These are phyloP conservation scores for Colinus virginianus DNA, from an alignment of 2,113 vertebrate genomes.

Conservation along the genomic window DNA sequence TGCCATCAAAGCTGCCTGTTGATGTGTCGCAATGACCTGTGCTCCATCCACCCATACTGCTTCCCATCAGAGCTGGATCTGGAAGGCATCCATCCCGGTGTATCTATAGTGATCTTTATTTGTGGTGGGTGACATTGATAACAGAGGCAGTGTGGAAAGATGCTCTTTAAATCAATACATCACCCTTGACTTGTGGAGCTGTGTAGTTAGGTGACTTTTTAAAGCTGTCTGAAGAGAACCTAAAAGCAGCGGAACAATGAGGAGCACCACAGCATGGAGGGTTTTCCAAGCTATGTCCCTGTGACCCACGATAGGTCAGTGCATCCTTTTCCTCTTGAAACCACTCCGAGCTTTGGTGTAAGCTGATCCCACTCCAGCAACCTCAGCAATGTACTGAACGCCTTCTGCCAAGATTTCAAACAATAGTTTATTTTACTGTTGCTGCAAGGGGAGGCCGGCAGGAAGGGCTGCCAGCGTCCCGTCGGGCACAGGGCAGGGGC, in stretches of 20 bases:
- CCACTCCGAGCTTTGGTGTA: not conserved
- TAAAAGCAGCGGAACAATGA: not conserved
- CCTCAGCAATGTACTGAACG: not conserved
- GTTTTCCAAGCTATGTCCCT: not conserved
- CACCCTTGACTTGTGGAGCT: not conserved
- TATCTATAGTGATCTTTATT: not conserved
- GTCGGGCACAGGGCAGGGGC: not conserved
- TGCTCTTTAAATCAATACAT: not conserved
- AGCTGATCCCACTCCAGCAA: not conserved
- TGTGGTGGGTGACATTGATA: not conserved
- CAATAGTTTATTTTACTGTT: conserved; percentile 37
- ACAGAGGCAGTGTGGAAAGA: not conserved
- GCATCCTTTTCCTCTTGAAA: not conserved
- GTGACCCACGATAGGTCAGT: not conserved
- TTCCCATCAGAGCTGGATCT: not conserved
- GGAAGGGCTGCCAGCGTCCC: conserved; percentile 20
- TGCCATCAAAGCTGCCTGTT: not conserved
- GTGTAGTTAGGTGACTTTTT: not conserved
- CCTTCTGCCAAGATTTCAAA: conserved; percentile 45
- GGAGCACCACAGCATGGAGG: not conserved
- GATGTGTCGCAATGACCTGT: accelerated
- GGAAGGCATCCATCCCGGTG: not conserved
- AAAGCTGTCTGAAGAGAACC: not conserved
- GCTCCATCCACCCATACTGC: accelerated
- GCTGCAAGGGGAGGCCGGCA: conserved; percentile 43